Base-by-base conservation (phyloP, 2,888 invertebrate species). In the Scaptodrosophila latifasciaeformis region DNA sequence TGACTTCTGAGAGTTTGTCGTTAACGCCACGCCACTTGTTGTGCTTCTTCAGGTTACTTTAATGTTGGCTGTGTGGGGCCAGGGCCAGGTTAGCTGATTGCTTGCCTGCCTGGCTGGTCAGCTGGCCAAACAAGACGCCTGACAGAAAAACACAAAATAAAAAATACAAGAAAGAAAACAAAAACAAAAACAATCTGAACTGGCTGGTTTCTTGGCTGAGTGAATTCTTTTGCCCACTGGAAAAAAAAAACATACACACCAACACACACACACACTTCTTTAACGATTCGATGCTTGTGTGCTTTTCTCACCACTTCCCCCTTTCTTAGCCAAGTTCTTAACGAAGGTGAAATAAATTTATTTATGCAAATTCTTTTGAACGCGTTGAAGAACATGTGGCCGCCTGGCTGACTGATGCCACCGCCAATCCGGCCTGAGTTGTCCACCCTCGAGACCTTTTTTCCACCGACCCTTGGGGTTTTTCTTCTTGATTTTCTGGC, bases 351-450 rank as follows among this genome's bases (percentile, higher is more conserved):
- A 55, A 51, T 51, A 67, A 54, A 64, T 72, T 65, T 72, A 61
- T 61, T 76, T 80, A 80, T 80, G 80, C 67, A 74, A 80, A 75
- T 77, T 60, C n/a, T 64, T 5, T 3, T 24, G 24, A 24, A 24
- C 3, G 24, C 3, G 24, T 24, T 45, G 58, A 59, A 61, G 57
- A 68, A 59, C 62, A 68, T 71, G 57, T 54, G 71, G 31, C 30
- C 31, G 37, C 10, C 18, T 37, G 37, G 17, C 43, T 48, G 31
- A 10, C 46, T 44, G 19, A 48, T 56, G 49, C 35, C 49, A 53
- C 49, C 48, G 49, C n/a, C n/a, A n/a, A n/a, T n/a, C n/a, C n/a
- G n/a, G n/a, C n/a, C n/a, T n/a, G n/a, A n/a, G 24, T 35, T 47
- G 6, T 2, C 19, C 19, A 7, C 7, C 24, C 35, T 30, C 18